Percentiles rank a stretch among this genome's conserved stretches.
These are phyloP conservation scores for Zaprionus inermis DNA, from an alignment of 1,140 invertebrate species.

Conservation along the genomic window DNA sequence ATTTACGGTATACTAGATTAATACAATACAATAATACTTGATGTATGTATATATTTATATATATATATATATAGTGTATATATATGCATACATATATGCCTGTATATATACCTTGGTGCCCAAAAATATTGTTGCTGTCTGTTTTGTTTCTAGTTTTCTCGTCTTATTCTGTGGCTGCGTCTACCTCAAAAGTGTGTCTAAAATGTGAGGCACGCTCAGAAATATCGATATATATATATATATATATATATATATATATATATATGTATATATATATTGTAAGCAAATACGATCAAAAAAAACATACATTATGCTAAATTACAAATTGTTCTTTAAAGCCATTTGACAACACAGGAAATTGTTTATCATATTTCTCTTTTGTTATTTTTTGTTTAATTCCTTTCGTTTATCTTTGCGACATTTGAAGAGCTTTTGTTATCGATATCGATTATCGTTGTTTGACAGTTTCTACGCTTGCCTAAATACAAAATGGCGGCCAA, in stretches of 20 bases:
- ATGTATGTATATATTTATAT: constrained; percentile 37
- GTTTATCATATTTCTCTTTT: constrained; percentile 44
- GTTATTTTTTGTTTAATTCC: constrained; percentile 12
- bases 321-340: constrained; percentile 67
- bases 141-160: constrained; percentile 31
- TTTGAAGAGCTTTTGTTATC: constrained; percentile 17
- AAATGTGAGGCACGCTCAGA: constrained; percentile 51
- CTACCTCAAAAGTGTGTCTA: constrained; percentile 46
- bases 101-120: constrained; percentile 71
- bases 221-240: constrained; percentile 11
- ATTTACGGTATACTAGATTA: constrained; percentile 22
- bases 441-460: constrained; percentile 35
- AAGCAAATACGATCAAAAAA: constrained; percentile 21
- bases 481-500: constrained; percentile 29
- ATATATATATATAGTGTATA: constrained; percentile 47
- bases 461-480: constrained; percentile 11
- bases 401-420: constrained; percentile 16
- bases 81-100: constrained; percentile 42
- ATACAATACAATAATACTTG: constrained; percentile 32
- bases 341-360: constrained; percentile 77
- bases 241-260: constrained; percentile 13
- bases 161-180: constrained; percentile 1
- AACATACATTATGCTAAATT: constrained; percentile 49
- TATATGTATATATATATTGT: constrained; percentile 4
- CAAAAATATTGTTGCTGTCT: constrained; percentile 79